Base-by-base conservation (phyloP, 2,888 invertebrate genomes). In the Amblyjoppa proteus region DNA sequence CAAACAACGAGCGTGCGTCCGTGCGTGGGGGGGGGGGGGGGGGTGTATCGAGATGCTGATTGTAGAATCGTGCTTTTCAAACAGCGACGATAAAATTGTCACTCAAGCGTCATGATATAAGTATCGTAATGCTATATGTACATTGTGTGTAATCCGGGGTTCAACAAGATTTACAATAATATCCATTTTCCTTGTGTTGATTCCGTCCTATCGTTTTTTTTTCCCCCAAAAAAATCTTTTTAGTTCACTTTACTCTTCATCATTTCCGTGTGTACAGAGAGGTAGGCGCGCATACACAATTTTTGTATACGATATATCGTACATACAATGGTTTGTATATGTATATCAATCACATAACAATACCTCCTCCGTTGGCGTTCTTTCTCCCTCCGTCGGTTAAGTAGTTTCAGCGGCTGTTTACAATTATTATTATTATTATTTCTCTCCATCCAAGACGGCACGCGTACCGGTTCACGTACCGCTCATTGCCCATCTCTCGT, bases 91-190 rank as follows among this genome's bases (percentile, higher is more conserved):
- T 82, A 51, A 84, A 73, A 81, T 76, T 64, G 41, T 73, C 70
- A 31, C 41, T 83, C 41, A 64, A 77, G 70, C 64, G 49, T 74
- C 53, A 66, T 66, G 41, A 80, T 66, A 53, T 66, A 53, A 66
- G 25, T 49, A 70, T 64, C 34, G 66, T 34, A 25, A 61, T 49
- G 64, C 73, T 83, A 61, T 84, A 83, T 78, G 61, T 83, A 81
- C 82, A 81, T 74, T 85, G 66, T 11, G 77, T 83, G 73, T 81
- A 69, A 74, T 81, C 70, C 83, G 87, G 88, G 88, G 87, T 88
- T 91, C 86, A 91, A 91, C 90, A 91, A 91, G 89, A 90, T 91
- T 91, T 90, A 91, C 90, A 90, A 88, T 88, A 84, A 87, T 87
- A 82, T 73, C 79, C 77, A 49, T 73, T 58, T 74, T 58, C 64